Percentiles rank a stretch among this genome's conserved stretches.
These are phyloP conservation scores for Ochropleura leucogaster DNA, from an alignment of 2,888 invertebrate species.

Conservation along the genomic window DNA sequence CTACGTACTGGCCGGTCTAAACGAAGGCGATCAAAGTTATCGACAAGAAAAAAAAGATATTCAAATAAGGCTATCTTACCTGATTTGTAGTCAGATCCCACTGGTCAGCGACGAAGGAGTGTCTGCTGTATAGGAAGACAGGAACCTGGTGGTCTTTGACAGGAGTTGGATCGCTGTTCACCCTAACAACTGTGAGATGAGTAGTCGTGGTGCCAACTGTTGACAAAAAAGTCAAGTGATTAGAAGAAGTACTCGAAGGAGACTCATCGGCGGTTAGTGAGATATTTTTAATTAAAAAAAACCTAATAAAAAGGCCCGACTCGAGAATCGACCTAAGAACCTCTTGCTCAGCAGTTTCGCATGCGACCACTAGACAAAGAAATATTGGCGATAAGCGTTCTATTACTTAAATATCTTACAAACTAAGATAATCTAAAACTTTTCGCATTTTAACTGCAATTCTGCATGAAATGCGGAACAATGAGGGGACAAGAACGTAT, in stretches of 20 bases:
- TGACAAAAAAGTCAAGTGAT: constrained; percentile 45
- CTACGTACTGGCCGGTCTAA: background rate
- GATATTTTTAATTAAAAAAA: too few species aligned
- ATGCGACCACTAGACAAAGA: too few species aligned
- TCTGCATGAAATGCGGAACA: constrained; percentile 31
- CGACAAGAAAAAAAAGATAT: background rate
- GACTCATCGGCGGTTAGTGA: too few species aligned
- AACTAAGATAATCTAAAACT: constrained; percentile 15
- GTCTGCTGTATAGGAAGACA: constrained; percentile 93
- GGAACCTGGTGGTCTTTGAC: constrained; percentile 95
- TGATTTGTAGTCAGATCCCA: constrained; percentile 96
- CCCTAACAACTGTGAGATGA: constrained; percentile 93
- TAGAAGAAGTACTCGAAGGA: background rate
- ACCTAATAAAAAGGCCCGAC: too few species aligned
- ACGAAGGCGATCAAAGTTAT: background rate
- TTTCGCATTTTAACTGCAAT: constrained; percentile 5
- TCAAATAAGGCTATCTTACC: constrained; percentile 80
- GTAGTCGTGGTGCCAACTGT: constrained; percentile 94
- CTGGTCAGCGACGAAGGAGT: constrained; percentile 92
- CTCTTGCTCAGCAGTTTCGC: too few species aligned
- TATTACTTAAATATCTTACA: background rate
- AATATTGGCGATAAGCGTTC: too few species aligned
- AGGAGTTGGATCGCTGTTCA: constrained; percentile 93
- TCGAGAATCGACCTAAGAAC: too few species aligned
- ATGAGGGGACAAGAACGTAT: constrained; percentile 12